Conservation (phyloP, 2,113 vertebrate species). For the Eudorcas thomsonii region DNA sequence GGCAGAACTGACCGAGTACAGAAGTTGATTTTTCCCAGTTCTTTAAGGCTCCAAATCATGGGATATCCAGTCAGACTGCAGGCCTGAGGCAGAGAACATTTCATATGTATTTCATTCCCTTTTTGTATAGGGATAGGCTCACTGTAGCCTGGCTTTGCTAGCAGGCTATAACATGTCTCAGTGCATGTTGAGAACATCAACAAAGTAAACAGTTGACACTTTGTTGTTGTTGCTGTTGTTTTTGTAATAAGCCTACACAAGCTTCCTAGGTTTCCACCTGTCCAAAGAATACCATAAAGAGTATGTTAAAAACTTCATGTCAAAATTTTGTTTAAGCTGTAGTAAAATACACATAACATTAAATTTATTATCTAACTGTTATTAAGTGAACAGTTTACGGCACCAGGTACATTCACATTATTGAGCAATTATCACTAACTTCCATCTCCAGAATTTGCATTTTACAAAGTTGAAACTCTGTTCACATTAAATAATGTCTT, state of each 20-base stretch:
- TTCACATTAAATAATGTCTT: background rate
- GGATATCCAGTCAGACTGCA: background rate
- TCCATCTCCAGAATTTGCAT: background rate
- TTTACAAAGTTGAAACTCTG: background rate
- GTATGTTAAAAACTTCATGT: background rate
- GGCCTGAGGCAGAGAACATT: background rate
- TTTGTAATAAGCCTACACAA: background rate
- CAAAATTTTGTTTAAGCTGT: background rate
- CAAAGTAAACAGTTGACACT: background rate
- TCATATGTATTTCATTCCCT: background rate
- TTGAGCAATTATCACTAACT: background rate
- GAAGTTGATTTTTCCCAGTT: background rate
- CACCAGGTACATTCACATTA: background rate
- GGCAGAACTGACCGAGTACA: background rate
- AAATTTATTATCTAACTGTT: background rate
- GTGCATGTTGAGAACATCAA: background rate
- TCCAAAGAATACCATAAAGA: background rate
- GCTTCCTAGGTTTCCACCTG: background rate
- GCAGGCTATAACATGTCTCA: background rate
- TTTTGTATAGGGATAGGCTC: background rate
- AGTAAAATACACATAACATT: background rate
- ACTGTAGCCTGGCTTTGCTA: background rate
- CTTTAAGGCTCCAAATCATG: background rate
- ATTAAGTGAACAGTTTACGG: background rate
- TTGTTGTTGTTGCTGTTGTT: background rate